phyloP scores from a whole-genome alignment of 2,797 vertebrate species.

The Enteromius treurensis region DNA sequence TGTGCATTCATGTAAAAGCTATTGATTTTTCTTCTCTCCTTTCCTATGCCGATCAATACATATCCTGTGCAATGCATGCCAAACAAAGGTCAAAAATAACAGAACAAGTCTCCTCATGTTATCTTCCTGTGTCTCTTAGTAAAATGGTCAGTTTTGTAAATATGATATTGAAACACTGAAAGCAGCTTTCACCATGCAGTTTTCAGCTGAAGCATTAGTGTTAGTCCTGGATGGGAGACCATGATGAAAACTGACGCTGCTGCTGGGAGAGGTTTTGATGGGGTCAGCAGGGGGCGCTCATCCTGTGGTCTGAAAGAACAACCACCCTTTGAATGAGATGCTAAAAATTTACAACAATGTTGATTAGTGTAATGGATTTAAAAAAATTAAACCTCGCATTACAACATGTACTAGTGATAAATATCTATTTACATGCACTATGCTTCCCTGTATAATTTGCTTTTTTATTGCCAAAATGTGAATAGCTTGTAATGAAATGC shows the following conservation, averaged over 20 bases:
- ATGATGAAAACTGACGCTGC: not conserved
- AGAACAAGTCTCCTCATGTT: conserved; percentile 62
- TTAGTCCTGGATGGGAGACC: not conserved
- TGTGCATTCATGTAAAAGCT: conserved; percentile 78
- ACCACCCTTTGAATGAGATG: not conserved
- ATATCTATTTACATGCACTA: not conserved
- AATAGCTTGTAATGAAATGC: not conserved
- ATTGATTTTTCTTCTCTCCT: conserved; percentile 73
- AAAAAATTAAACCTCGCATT: not conserved
- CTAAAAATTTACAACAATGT: not conserved
- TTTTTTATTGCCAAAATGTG: not conserved
- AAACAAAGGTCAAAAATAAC: conserved; percentile 69
- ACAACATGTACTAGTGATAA: not conserved
- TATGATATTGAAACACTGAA: not conserved
- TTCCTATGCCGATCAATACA: conserved; percentile 71
- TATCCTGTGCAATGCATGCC: conserved; percentile 70
- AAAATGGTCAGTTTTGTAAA: not conserved
- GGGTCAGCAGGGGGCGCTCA: not conserved
- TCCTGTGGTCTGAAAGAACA: not conserved
- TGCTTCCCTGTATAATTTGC: not conserved
- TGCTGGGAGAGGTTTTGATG: not conserved
- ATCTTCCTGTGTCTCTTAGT: conserved; percentile 50
- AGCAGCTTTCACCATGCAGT: not conserved
- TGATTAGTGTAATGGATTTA: not conserved
- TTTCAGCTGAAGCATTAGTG: not conserved